Base-by-base conservation (phyloP, 2,888 invertebrate species). In the Tromatobia lineatoria region DNA sequence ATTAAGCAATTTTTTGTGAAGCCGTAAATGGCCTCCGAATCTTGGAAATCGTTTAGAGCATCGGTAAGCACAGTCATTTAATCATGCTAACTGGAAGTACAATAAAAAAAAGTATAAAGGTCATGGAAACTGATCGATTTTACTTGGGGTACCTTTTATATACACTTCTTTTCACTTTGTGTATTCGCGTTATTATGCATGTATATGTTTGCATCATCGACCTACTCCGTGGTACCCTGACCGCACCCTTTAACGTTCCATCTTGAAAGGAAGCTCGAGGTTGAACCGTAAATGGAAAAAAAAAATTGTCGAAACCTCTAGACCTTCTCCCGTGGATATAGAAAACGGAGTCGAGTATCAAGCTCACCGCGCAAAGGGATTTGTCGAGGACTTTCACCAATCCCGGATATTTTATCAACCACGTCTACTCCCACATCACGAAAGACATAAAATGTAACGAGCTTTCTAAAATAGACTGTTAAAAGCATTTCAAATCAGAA, bases 151-250 rank as follows among this genome's bases (percentile, higher is more conserved):
- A 18, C 50, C 18, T 50, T 34, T 13, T 47, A 50, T 67, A 67
- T 25, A 15, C 47, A 47, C 7, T 3, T 50, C 6, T 50, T 50
- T 50, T 50, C n/a, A 18, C 50, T 50, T 50, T 4, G 50, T 57
- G 38, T 23, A 67, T 50, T 20, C 45, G 7, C 45, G 13, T 47
- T 67, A 50, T 67, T 67, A 47, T 47, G 67, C 23, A 67, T 67
- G 47, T 23, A 71, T 71, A 71, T 47, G 47, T 71, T 71, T 71
- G 42, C 54, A 57, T 57, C 38, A 71, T 71, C 71, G 57, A 71
- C 57, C 71, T 71, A 71, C n/a, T 42, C 34, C 29, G 54, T 57
- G 10, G 54, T 45, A 71, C 23, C 25, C n/a, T 57, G 71, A 57
- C 57, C 71, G 71, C 71, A 42, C 71, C 71, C 71, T 71, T 71